Evolutionary conservation across 1,140 invertebrate genomes (phyloP).

Genomic region (Physella acuta): DNA sequence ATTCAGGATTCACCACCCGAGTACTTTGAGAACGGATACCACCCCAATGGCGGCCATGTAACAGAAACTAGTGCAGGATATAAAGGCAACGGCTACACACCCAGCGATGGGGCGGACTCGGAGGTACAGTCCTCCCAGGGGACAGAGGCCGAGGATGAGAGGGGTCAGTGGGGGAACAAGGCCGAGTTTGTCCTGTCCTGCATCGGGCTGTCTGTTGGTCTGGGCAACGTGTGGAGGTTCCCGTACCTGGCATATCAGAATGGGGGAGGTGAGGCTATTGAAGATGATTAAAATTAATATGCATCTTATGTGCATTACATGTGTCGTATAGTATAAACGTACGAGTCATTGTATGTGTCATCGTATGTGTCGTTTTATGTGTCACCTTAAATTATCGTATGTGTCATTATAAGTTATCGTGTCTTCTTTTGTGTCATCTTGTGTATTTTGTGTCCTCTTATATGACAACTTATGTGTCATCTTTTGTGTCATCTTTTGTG

Average conservation of each 20-base stretch:
- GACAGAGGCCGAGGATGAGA: conserved; percentile 26
- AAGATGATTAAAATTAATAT: neutral
- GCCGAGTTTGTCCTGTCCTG: conserved; percentile 58
- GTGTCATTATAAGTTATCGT: neutral
- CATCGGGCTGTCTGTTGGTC: conserved; percentile 56
- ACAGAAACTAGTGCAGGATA: no score
- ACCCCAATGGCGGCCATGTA: neutral
- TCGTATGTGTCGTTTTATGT: neutral
- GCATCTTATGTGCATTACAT: neutral
- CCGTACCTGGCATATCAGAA: conserved; percentile 61
- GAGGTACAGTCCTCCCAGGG: neutral
- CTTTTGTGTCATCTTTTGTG: no score
- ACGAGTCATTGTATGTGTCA: neutral
- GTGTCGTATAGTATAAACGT: neutral
- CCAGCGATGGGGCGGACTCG: neutral
- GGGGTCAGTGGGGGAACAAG: conserved; percentile 54
- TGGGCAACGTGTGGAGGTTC: conserved; percentile 62
- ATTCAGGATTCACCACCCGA: neutral
- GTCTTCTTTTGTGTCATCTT: neutral
- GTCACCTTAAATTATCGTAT: neutral
- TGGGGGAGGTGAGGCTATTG: conserved; percentile 51
- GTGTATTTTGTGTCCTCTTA: no score
- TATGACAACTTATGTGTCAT: no score
- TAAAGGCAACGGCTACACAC: neutral
- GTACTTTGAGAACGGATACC: neutral